Evolutionary conservation across 2,113 vertebrate genomes (phyloP), one percentile per base, ranked within the genome.

Genomic region (Carassius auratus): DNA sequence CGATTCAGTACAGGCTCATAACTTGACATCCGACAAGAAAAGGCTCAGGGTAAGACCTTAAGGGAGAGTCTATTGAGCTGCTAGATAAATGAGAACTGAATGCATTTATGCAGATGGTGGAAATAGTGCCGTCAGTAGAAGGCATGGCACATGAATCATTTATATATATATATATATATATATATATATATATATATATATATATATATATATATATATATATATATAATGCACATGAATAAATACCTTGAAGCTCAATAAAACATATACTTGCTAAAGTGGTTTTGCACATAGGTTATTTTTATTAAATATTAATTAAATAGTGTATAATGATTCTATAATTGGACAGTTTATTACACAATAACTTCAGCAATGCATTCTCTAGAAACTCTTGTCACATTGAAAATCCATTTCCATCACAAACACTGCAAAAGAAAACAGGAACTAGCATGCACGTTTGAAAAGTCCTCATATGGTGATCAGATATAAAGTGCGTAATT

Each of bases 1-100:
- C 80, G 57, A 86, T 86, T 88, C 8, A 12, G 82, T 75, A 74
- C 84, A 84, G 66, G 85, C 87, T 83, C 42, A 79, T 89, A 89
- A 85, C 80, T 84, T 86, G 81, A 87, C 82, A 81, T 85, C 48
- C n/a, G 76, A 78, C 48, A 80, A 73, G 59, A 81, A 57, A 81
- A 74, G 42, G 71, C 85, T 75, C 38, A 69, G 76, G 84, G 84
- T 73, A 84, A 69, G 73, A 69, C 76, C 61, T 86, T 48, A 52
- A 61, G 80, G 76, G 62, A 52, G 75, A 79, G 59, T 82, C 76
- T 81, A 82, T 74, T 75, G 85, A 88, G 74, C 15, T 76, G 55
- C 26, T 80, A 66, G 87, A 86, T 88, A 75, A 89, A 84, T 82
- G 85, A 88, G 78, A 42, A 69, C 19, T 17, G 59, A 73, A 76